phyloP scores from a whole-genome alignment of 2,113 vertebrate species.

The Ranitomeya variabilis region DNA sequence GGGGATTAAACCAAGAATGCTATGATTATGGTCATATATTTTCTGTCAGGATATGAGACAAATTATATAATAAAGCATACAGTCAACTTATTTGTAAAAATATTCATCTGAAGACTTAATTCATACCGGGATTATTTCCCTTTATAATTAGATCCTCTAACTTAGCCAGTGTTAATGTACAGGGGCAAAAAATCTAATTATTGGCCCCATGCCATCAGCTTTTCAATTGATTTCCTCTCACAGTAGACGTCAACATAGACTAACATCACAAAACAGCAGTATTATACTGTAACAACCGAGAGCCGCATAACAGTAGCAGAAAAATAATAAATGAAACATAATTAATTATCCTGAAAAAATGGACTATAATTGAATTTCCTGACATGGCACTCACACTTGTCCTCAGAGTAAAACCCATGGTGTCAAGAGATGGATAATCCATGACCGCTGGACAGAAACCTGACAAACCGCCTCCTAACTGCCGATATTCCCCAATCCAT shows the following conservation, averaged over 20 bases:
- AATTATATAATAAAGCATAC: background rate
- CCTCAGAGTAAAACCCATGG: too few relatives aligned
- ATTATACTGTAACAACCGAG: background rate
- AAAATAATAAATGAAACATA: background rate
- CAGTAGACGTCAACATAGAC: background rate
- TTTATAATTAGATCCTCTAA: background rate
- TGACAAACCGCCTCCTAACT: too few relatives aligned
- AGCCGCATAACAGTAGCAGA: background rate
- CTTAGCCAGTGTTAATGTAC: background rate
- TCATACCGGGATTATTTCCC: background rate
- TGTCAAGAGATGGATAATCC: too few relatives aligned
- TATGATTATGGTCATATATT: background rate
- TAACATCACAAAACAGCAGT: background rate
- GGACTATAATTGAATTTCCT: too few relatives aligned
- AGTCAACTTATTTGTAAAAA: slow-evolving; percentile 1
- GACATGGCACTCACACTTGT: too few relatives aligned
- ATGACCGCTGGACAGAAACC: too few relatives aligned
- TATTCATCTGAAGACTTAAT: slow-evolving; percentile 20
- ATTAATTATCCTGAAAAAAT: background rate
- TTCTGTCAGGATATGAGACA: slow-evolving; percentile 1
- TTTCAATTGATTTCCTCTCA: background rate
- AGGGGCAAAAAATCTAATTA: background rate
- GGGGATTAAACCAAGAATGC: slow-evolving; percentile 74
- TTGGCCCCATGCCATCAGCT: background rate
- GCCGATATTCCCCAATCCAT: too few relatives aligned